A percentile compares a stretch with the other conserved stretches of the same genome.
Conservation (phyloP, 2,113 vertebrate species). For the Thunnus maccoyii region DNA sequence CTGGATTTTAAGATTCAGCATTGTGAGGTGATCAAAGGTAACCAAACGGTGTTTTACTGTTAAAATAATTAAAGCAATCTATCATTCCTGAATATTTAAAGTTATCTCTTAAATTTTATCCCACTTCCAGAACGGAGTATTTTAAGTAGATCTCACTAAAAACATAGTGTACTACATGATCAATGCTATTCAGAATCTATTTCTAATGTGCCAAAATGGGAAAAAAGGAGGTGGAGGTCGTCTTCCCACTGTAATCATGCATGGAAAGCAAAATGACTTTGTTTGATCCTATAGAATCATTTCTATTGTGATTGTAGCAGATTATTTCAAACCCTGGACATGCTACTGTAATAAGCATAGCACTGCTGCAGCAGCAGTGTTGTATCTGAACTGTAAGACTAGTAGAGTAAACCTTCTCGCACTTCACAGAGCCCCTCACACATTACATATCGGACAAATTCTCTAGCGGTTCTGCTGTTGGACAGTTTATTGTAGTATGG, state of each 20-base stretch:
- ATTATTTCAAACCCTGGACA: conserved; percentile 34
- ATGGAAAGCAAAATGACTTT: conserved; percentile 17
- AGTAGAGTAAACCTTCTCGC: conserved; percentile 21
- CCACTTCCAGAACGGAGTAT: background rate
- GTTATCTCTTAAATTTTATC: background rate
- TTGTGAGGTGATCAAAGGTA: background rate
- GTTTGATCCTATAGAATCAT: conserved; percentile 56
- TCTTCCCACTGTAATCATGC: conserved; percentile 19
- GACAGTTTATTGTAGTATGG: conserved; percentile 1
- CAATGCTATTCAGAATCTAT: conserved; percentile 6
- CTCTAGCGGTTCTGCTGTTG: background rate
- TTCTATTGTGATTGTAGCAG: conserved; percentile 56
- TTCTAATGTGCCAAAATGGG: background rate
- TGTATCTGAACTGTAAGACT: background rate
- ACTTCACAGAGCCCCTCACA: conserved; percentile 60
- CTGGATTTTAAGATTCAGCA: background rate
- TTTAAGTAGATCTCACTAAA: conserved; percentile 20
- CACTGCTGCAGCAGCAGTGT: conserved; percentile 24
- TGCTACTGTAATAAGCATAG: conserved; percentile 18
- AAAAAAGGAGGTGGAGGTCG: background rate
- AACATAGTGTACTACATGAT: background rate
- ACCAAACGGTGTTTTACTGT: background rate
- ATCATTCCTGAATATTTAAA: background rate
- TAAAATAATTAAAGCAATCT: background rate
- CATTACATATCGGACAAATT: conserved; percentile 32